These are phyloP conservation scores for Poecilia velifera DNA, from an alignment of 2,797 vertebrate species.

Conservation along the genomic window DNA sequence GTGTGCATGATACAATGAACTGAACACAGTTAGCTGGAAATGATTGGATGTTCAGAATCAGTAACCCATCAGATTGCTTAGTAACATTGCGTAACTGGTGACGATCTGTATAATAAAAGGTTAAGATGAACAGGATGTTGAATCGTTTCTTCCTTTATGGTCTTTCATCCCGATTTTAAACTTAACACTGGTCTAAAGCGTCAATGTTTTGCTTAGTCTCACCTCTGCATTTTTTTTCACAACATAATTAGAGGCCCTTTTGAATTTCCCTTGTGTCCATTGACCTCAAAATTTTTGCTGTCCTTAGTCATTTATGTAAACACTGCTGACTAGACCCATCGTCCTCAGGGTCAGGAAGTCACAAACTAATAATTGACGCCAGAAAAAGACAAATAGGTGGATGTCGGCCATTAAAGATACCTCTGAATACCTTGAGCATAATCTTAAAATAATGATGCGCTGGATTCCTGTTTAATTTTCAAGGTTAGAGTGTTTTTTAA, in stretches of 20 bases:
- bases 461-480: not conserved
- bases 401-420: slow-evolving; percentile 4
- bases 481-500: slow-evolving; percentile 17
- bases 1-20: slow-evolving; percentile 2
- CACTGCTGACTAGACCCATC: slow-evolving; percentile 13
- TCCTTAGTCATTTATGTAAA: slow-evolving; percentile 14
- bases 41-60: not conserved
- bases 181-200: not conserved
- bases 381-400: slow-evolving; percentile 14
- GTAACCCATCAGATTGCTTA: not conserved
- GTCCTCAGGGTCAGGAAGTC: slow-evolving; percentile 24
- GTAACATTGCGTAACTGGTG: not conserved
- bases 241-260: slow-evolving; percentile 15
- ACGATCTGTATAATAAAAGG: not conserved
- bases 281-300: slow-evolving; percentile 21
- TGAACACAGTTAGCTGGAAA: slow-evolving; percentile 1
- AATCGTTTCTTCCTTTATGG: not conserved
- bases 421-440: slow-evolving; percentile 4
- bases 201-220: slow-evolving; percentile 4
- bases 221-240: slow-evolving; percentile 6
- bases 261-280: slow-evolving; percentile 5
- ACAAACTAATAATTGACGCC: slow-evolving; percentile 27
- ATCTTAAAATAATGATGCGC: slow-evolving; percentile 3
- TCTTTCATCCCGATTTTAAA: not conserved
- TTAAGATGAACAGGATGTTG: not conserved